Conservation (phyloP, 2,113 vertebrate genomes). For the Passerina amoena region DNA sequence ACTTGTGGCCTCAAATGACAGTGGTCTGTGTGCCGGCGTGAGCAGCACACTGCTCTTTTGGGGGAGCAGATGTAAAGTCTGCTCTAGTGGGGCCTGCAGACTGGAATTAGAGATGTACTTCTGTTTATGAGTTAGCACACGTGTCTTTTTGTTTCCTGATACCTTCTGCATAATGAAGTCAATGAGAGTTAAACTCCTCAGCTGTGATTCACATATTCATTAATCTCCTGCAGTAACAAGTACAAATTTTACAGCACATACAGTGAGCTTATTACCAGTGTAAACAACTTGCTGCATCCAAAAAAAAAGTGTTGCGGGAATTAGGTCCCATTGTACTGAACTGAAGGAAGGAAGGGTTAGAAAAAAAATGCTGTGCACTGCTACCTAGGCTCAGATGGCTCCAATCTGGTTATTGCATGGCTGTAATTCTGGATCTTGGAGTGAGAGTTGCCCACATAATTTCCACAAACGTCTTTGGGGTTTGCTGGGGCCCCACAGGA, state of each 20-base stretch:
- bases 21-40: background rate
- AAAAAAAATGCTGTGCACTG: background rate
- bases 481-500: background rate
- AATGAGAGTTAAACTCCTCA: conserved; percentile 62
- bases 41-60: background rate
- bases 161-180: conserved; percentile 67
- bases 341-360: conserved; percentile 19
- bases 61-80: conserved; percentile 9
- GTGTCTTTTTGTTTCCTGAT: conserved; percentile 56
- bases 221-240: conserved; percentile 57
- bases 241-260: conserved; percentile 34
- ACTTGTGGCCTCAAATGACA: background rate
- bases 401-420: background rate
- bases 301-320: conserved; percentile 56
- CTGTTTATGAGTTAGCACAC: conserved; percentile 41
- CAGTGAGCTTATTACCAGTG: conserved; percentile 34
- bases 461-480: background rate
- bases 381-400: background rate
- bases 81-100: background rate
- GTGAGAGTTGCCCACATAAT: background rate
- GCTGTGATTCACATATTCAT: conserved; percentile 69
- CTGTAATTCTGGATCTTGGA: background rate
- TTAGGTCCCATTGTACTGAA: conserved; percentile 58
- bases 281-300: conserved; percentile 44
- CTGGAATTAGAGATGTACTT: background rate